Percentiles rank a stretch among this genome's conserved stretches.
phyloP scores from a whole-genome alignment of 2,888 invertebrate genomes.

The Pterobdella sp. region DNA sequence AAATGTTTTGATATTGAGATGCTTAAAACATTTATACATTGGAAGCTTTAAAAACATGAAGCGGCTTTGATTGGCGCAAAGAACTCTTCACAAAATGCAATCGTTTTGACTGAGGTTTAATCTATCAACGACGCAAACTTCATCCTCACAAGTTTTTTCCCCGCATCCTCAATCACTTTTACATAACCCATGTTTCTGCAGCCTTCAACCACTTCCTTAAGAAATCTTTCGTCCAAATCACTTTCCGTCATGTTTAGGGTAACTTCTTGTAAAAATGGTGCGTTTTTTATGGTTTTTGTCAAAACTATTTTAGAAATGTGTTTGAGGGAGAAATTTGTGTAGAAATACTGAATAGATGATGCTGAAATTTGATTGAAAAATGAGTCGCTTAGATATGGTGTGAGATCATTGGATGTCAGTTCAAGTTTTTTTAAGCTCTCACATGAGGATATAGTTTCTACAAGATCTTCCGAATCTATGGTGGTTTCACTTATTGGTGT shows the following conservation, averaged over 20 bases:
- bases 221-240: conserved; percentile 8
- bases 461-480: conserved; percentile 26
- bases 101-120: no score
- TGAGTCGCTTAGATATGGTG: background rate
- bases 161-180: background rate
- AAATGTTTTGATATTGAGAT: no score
- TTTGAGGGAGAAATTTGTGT: conserved; percentile 14
- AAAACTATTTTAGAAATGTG: background rate
- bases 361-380: conserved; percentile 11
- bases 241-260: conserved; percentile 15
- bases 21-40: no score
- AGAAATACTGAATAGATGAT: background rate
- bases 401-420: background rate
- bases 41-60: no score
- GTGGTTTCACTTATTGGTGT: background rate
- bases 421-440: conserved; percentile 27
- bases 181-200: background rate
- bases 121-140: background rate
- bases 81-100: no score
- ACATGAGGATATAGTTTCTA: conserved; percentile 27
- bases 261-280: background rate
- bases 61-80: no score
- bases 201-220: background rate
- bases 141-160: background rate
- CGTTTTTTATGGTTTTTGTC: background rate